Base-by-base conservation (phyloP, 1,140 invertebrate species). In the Meteorus sp. region DNA sequence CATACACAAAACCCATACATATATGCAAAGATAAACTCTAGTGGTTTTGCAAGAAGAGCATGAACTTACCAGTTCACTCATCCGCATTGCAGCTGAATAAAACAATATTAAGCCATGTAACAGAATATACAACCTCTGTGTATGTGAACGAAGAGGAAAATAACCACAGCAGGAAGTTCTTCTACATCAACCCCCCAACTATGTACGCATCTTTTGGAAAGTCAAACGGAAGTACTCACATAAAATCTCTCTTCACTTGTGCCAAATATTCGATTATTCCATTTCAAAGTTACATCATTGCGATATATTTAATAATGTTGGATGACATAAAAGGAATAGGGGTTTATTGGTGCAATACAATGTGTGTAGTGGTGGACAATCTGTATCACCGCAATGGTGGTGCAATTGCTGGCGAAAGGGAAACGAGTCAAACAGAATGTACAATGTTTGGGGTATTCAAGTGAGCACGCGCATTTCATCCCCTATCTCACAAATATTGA, bases 381-480 rank as follows among this genome's bases (percentile, higher is more conserved):
- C n/a, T n/a, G n/a, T n/a, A n/a, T n/a, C n/a, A n/a, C 23, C 13
- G 31, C 23, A 48, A 27, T 48, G 29, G 25, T 3, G 35, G 25
- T 29, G 8, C 4, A 59, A 35, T 37, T 48, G 50, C 59, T 33
- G 41, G 39, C 39, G 27, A 31, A n/a, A 35, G 29, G 35, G 43
- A 31, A 50, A 20, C 41, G 48, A 59, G 50, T 66, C 67, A 67
- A 72, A 71, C 62, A 67, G 65, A 72, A 72, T 69, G 47, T 43
- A 63, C 62, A 58, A 72, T 72, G 64, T 66, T 35, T n/a, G 27
- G 62, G n/a, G 65, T 37, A 47, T 50, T 60, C 45, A 45, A 61
- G 44, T 37, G 39, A 48, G 37, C 25, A 29, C 4, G 20, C 9
- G 17, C 17, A 33, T 23, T 33, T 23, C 47, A n/a, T 43, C 22